Percentiles rank a stretch among this genome's conserved stretches.
Conservation (phyloP, 2,113 vertebrate genomes). For the Gobio gobio region DNA sequence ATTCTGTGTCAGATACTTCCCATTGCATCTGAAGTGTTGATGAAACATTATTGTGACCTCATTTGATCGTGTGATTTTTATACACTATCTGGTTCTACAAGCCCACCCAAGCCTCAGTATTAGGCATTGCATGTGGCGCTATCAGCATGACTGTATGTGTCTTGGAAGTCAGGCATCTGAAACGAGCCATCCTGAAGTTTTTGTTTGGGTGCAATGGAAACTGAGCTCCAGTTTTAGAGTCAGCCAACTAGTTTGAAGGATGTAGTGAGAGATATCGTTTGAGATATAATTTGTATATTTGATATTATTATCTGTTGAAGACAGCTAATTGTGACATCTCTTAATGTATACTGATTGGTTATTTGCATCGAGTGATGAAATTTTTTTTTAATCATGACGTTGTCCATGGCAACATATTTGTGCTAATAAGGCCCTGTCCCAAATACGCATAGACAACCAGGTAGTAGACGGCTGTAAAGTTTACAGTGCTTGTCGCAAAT, state of each 20-base stretch:
- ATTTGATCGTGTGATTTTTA: constrained; percentile 7
- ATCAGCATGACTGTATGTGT: neutral
- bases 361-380: too few relatives aligned
- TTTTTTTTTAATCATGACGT: too few relatives aligned
- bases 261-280: neutral
- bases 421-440: too few relatives aligned
- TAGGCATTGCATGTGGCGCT: neutral
- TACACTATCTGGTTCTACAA: neutral
- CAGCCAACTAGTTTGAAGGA: neutral
- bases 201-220: neutral
- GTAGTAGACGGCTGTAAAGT: too few relatives aligned
- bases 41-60: neutral
- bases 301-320: neutral
- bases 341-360: too few relatives aligned
- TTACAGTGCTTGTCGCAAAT: too few relatives aligned
- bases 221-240: neutral
- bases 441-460: too few relatives aligned
- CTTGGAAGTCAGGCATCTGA: neutral
- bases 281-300: neutral
- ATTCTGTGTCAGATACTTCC: neutral
- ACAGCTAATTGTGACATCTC: neutral
- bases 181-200: neutral
- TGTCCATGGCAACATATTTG: too few relatives aligned
- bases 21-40: constrained; percentile 2
- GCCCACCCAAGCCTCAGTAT: neutral